phyloP scores from a whole-genome alignment of 37 sponge, comb jelly and placozoan species.

The Petrosia ficiformis region DNA sequence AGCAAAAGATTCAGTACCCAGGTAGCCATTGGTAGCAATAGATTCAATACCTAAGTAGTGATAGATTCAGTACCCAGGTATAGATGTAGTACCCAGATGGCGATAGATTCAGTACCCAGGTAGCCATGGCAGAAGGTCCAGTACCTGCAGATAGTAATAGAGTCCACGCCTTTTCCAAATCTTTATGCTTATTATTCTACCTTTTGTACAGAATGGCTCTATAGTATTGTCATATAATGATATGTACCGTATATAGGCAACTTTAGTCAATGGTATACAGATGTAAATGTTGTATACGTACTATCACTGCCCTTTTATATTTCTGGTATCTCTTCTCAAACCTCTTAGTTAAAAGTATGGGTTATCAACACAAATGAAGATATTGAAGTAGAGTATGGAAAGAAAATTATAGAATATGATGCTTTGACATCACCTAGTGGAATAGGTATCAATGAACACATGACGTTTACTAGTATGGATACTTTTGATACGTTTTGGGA shows the following conservation, averaged over 20 bases:
- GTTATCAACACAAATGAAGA: conserved; percentile 11
- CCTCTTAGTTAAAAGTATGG: conserved; percentile 5
- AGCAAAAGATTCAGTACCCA: too few species aligned
- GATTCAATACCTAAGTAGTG: too few species aligned
- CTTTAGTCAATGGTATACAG: not conserved
- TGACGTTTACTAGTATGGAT: conserved; percentile 34
- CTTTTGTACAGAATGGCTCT: too few species aligned
- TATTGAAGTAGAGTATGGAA: conserved; percentile 72
- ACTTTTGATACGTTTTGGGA: conserved; percentile 51
- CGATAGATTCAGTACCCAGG: too few species aligned
- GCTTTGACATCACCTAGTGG: conserved; percentile 38
- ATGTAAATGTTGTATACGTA: too few species aligned
- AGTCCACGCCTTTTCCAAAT: too few species aligned
- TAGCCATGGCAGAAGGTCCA: too few species aligned
- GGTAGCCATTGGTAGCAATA: too few species aligned
- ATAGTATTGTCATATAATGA: not conserved
- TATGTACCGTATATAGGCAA: not conserved
- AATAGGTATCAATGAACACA: conserved; percentile 44
- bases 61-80: too few species aligned
- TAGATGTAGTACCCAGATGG: too few species aligned
- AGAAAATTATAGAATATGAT: conserved; percentile 50
- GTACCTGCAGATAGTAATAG: too few species aligned
- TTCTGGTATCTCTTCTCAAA: not conserved
- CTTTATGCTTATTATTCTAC: too few species aligned
- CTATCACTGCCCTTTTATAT: not conserved